Base-by-base conservation (phyloP, 2,113 vertebrate species). In the Propithecus coquereli region DNA sequence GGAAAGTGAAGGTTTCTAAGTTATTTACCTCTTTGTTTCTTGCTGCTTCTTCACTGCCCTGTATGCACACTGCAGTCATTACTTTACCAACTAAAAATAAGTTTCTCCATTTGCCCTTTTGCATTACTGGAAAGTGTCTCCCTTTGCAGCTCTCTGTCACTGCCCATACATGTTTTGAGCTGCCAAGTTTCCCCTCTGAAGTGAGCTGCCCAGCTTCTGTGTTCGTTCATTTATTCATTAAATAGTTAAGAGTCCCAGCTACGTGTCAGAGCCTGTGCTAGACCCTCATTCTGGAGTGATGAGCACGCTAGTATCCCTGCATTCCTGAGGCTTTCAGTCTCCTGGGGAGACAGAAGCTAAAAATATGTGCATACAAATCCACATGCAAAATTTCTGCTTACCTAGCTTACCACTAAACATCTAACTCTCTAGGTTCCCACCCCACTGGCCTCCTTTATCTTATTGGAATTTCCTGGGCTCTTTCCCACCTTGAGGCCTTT, bases 11-110 rank as follows among this genome's bases (percentile, higher is more conserved):
- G 47, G 16, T 94, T 97, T 63, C 89, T 82, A 13, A 71, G 85
- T 66, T 94, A 68, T 83, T 98, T 96, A 93, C 95, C 93, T 81
- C 30, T 82, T 93, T 45, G n/a, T 96, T 47, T 82, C 68, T 68
- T 73, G 86, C 27, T 22, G 25, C 91, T 92, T 61, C n/a, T 32
- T 95, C 13, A 0, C 52, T 87, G 66, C 86, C 92, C 92, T 90
- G 52, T 94, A 37, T 77, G 77, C 73, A 81, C 87, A 85, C 91
- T 59, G 22, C 50, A 65, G 0, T 80, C 83, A 97, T 95, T 94
- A 91, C 50, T 97, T 97, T 0, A 2, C 73, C 90, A 70, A 54
- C 25, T 52, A 8, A 90, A 93, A 87, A 80, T 12, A 45, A 25
- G 4, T 83, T 97, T 97, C 63, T 65, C 76, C 73, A 0, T 30